These are phyloP conservation scores for Euura saliciscinereae DNA, from an alignment of 1,140 invertebrate species.

Conservation along the genomic window DNA sequence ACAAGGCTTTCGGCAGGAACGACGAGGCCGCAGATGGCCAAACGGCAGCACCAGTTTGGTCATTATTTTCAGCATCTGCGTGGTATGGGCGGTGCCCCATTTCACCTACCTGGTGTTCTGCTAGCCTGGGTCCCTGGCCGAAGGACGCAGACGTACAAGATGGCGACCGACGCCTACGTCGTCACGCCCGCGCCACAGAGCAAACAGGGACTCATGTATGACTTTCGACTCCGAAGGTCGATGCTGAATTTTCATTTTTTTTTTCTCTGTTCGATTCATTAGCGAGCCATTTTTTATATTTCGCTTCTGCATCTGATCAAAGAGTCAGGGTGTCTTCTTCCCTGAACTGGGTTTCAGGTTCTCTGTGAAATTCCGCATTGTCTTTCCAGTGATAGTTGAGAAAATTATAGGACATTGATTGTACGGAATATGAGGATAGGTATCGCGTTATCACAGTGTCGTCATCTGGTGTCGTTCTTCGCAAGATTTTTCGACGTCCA, in stretches of 20 bases:
- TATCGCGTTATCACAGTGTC: conserved; percentile 21
- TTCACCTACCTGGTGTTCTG: conserved; percentile 26
- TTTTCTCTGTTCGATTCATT: too few relatives aligned
- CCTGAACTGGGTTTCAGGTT: too few relatives aligned
- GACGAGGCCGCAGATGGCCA: conserved; percentile 24
- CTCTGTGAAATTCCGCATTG: too few relatives aligned
- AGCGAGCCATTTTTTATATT: too few relatives aligned
- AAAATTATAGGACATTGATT: too few relatives aligned
- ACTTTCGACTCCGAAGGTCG: not conserved
- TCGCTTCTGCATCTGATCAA: too few relatives aligned
- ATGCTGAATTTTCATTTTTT: conserved; percentile 14
- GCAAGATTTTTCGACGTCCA: conserved; percentile 17
- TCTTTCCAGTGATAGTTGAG: too few relatives aligned
- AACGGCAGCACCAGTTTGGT: conserved; percentile 52
- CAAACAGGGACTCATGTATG: conserved; percentile 41
- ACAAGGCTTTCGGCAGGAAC: conserved; percentile 34
- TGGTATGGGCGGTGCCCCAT: conserved; percentile 37
- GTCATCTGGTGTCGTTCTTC: conserved; percentile 42
- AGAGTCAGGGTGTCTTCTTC: too few relatives aligned
- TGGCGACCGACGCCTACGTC: conserved; percentile 41
- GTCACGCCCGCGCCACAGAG: conserved; percentile 47
- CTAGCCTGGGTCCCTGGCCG: conserved; percentile 47
- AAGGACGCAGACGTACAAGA: conserved; percentile 59
- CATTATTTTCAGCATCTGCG: conserved; percentile 20
- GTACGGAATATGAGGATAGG: too few relatives aligned